Evolutionary conservation across 2,113 vertebrate genomes (phyloP), one percentile per base, ranked within the genome.

Genomic region (Phylloscopus whistleri): DNA sequence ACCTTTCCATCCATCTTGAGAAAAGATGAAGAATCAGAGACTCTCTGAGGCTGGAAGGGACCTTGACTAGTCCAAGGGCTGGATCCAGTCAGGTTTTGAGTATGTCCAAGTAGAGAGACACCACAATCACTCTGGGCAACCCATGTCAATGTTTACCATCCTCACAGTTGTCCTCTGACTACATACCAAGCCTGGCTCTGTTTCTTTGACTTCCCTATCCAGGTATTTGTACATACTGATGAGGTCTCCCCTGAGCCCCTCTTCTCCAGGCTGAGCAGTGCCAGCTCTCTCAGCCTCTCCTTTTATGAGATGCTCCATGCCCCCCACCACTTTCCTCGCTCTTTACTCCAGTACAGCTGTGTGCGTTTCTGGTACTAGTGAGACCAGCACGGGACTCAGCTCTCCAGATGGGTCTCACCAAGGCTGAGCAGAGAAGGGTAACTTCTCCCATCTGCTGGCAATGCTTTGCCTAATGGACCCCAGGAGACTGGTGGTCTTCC

Each of bases 51-150:
- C 20, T 89, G 58, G 55, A 69, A 74, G n/a, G 44, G 26, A 66
- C 11, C 30, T 80, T 31, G 13, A 16, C 53, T 18, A 51, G 23
- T 39, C 56, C 60, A 66, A 86, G 11, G 19, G 37, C 53, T 2
- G 3, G 7, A 11, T 37, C 35, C 67, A 35, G 10, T 3, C 0
- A 0, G 9, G 28, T 60, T 87, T n/a, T 64, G 37, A 84, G 8
- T 31, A 39, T 16, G 12, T 60, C 7, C 69, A 60, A 28, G 16
- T 20, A 76, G 7, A 56, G 21, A 87, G 37, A 31, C 7, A 17
- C 51, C 62, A 68, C 46, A 31, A 22, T 48, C 53, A 62, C 39
- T 26, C 30, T 49, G 31, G 10, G 24, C 13, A 73, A n/a, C 24
- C 27, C 3, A 0, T 60, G 27, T 4, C 56, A 63, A 2, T 13